Evolutionary conservation across 2,113 vertebrate species (phyloP).

Genomic region (Columbina picui): DNA sequence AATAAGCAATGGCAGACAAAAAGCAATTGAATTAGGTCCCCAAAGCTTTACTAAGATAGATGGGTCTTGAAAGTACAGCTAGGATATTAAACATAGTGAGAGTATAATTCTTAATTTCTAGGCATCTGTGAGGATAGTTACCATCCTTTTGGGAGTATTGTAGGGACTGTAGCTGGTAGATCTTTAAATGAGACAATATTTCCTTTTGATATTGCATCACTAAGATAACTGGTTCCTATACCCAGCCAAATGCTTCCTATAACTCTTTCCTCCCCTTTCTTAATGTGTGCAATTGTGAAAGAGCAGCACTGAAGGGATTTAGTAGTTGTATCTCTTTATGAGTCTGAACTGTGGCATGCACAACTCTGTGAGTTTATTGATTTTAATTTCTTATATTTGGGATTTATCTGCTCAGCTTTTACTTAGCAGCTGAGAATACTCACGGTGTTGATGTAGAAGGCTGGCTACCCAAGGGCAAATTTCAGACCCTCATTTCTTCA

Average conservation of each 20-base stretch:
- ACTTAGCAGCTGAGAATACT: slow-evolving; percentile 21
- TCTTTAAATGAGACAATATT: slow-evolving; percentile 68
- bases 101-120: slow-evolving; percentile 64
- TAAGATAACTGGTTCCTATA: slow-evolving; percentile 61
- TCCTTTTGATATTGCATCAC: slow-evolving; percentile 63
- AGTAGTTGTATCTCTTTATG: slow-evolving; percentile 39
- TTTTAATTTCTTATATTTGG: slow-evolving; percentile 64
- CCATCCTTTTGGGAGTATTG: slow-evolving; percentile 31
- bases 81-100: slow-evolving; percentile 55
- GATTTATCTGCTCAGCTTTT: slow-evolving; percentile 43
- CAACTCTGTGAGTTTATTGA: slow-evolving; percentile 28
- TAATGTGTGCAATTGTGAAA: slow-evolving; percentile 46
- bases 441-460: background rate
- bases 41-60: slow-evolving; percentile 48
- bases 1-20: slow-evolving; percentile 25
- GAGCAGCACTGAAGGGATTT: slow-evolving; percentile 36
- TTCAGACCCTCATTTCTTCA: slow-evolving; percentile 28
- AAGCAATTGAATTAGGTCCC: slow-evolving; percentile 51
- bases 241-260: slow-evolving; percentile 38
- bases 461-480: background rate
- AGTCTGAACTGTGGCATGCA: slow-evolving; percentile 34
- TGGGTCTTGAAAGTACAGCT: slow-evolving; percentile 21
- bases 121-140: slow-evolving; percentile 60
- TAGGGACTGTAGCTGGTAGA: slow-evolving; percentile 47
- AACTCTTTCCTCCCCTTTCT: slow-evolving; percentile 38